These are phyloP conservation scores for Cepaea hortensis DNA, from an alignment of 2,888 invertebrate species.

Conservation along the genomic window DNA sequence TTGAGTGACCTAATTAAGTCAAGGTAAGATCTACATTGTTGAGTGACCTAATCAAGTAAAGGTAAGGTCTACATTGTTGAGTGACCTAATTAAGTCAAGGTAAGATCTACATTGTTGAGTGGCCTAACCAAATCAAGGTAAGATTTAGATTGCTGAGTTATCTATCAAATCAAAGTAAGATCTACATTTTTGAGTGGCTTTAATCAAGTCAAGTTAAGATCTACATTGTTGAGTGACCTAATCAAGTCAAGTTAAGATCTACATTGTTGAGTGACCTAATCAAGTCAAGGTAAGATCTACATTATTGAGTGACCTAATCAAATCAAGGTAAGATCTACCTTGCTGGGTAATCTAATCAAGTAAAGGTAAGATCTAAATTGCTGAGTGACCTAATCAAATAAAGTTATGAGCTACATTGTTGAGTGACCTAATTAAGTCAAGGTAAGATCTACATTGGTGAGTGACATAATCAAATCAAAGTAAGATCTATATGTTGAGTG, in stretches of 20 bases:
- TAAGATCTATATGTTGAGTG: slow-evolving; percentile 16
- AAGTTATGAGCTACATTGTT: slow-evolving; percentile 34
- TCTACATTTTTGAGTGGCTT: neutral
- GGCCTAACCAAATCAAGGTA: no score
- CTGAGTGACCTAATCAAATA: slow-evolving; percentile 40
- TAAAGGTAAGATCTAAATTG: slow-evolving; percentile 42
- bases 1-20: no score
- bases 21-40: no score
- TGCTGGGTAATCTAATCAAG: slow-evolving; percentile 32
- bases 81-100: no score
- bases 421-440: slow-evolving; percentile 41
- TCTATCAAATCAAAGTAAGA: slow-evolving; percentile 48
- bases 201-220: neutral
- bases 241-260: neutral
- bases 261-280: slow-evolving; percentile 6
- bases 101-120: no score
- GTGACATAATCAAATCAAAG: slow-evolving; percentile 45
- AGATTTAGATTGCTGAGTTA: no score
- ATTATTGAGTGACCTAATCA: slow-evolving; percentile 48
- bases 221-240: no score
- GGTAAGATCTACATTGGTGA: slow-evolving; percentile 29
- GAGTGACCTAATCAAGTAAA: no score
- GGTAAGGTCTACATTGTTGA: no score
- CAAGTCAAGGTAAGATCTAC: slow-evolving; percentile 44
- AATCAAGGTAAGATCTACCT: slow-evolving; percentile 41